Evolutionary conservation across 1,140 invertebrate genomes (phyloP).

Genomic region (Archivesica marissinica): DNA sequence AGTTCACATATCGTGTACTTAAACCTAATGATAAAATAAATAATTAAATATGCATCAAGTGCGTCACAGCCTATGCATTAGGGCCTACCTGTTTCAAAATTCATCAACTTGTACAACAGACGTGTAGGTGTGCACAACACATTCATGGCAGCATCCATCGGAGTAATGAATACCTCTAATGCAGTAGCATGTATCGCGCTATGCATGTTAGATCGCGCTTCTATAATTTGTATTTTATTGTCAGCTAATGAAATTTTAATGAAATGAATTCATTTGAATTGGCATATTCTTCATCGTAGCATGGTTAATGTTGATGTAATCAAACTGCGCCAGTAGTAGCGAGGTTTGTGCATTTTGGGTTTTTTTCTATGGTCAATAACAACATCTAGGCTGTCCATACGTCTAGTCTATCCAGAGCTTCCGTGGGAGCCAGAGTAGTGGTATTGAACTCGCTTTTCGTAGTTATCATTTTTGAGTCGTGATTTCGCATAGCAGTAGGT

Average conservation of each 20-base stretch:
- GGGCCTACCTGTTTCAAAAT: not conserved
- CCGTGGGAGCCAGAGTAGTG: too few species aligned
- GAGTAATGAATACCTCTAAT: not conserved
- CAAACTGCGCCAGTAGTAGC: not conserved
- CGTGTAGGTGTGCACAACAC: not conserved
- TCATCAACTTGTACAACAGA: not conserved
- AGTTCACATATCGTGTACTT: too few species aligned
- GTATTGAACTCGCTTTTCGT: too few species aligned
- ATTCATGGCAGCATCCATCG: not conserved
- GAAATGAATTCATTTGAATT: slow-evolving; percentile 15
- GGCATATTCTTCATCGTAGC: not conserved
- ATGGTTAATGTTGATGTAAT: not conserved
- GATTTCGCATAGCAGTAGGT: too few species aligned
- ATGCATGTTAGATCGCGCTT: not conserved
- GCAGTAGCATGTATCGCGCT: not conserved
- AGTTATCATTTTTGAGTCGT: too few species aligned
- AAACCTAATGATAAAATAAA: too few species aligned
- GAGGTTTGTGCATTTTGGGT: not conserved
- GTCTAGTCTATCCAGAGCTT: too few species aligned
- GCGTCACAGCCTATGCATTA: not conserved
- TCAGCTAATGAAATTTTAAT: not conserved
- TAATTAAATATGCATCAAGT: too few species aligned
- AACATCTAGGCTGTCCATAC: too few species aligned
- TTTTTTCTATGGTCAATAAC: not conserved
- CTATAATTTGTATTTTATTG: slow-evolving; percentile 6